Percentiles rank a stretch among this genome's conserved stretches.
Conservation (phyloP, 2,888 invertebrate species). For the Eilema depressum region DNA sequence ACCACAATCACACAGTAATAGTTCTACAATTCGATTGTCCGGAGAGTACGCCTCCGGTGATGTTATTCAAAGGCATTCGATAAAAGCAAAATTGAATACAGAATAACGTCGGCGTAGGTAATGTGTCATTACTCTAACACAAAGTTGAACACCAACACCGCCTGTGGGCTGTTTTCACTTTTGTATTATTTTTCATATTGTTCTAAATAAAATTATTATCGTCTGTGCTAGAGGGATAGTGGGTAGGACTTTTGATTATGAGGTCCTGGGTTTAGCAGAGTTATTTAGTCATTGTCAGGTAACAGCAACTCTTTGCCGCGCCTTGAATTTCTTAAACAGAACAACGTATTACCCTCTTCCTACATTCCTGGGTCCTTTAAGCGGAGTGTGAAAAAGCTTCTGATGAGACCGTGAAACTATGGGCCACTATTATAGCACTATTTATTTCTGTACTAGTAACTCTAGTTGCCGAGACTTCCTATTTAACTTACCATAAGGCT, state of each 20-base stretch:
- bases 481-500: too few relatives aligned
- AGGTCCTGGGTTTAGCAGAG: neutral
- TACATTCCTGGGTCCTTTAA: too few relatives aligned
- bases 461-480: too few relatives aligned
- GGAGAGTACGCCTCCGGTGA: conserved; percentile 63
- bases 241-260: neutral
- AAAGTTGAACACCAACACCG: conserved; percentile 38
- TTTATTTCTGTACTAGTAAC: too few relatives aligned
- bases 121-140: conserved; percentile 47
- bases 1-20: conserved; percentile 73
- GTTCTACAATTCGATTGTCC: conserved; percentile 72
- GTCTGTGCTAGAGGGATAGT: neutral
- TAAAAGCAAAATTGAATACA: conserved; percentile 63
- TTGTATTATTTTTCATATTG: conserved; percentile 25
- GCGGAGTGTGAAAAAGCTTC: too few relatives aligned
- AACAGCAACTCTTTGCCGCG: too few relatives aligned
- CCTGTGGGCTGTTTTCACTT: conserved; percentile 39
- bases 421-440: too few relatives aligned
- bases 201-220: neutral
- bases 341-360: too few relatives aligned
- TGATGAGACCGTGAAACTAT: too few relatives aligned
- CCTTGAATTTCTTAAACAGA: too few relatives aligned
- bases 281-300: neutral
- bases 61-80: conserved; percentile 63
- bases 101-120: conserved; percentile 50